These are phyloP conservation scores for Athene noctua DNA, from an alignment of 2,113 vertebrate genomes.

Conservation along the genomic window DNA sequence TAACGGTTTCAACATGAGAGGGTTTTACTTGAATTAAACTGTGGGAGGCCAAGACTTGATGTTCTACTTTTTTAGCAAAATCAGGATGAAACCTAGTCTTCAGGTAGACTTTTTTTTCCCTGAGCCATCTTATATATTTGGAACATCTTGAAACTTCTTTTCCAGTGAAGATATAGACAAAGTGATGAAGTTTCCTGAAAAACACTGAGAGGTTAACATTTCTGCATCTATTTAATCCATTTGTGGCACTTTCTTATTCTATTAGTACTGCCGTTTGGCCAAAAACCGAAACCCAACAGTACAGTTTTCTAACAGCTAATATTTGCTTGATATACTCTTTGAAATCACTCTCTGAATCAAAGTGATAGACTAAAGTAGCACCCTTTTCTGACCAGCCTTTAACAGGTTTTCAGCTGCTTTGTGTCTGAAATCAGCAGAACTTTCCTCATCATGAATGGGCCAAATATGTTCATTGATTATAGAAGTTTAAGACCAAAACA, in stretches of 20 bases:
- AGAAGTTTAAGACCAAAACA: not conserved
- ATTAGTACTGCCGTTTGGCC: not conserved
- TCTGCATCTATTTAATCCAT: not conserved
- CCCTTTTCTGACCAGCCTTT: not conserved
- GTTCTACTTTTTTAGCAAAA: not conserved
- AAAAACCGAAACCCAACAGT: not conserved
- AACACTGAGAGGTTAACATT: not conserved
- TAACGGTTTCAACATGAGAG: not conserved
- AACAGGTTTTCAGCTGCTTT: not conserved
- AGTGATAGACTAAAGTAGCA: not conserved
- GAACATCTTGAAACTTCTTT: not conserved
- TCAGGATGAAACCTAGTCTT: not conserved
- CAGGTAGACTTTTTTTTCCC: not conserved
- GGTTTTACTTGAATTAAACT: not conserved
- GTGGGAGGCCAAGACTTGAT: not conserved
- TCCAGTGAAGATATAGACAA: not conserved
- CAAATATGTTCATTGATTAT: not conserved
- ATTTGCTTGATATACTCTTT: not conserved
- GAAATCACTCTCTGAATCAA: not conserved
- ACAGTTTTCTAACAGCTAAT: not conserved
- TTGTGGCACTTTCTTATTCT: not conserved
- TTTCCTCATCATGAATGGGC: not conserved
- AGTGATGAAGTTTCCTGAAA: not conserved
- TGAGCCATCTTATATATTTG: not conserved
- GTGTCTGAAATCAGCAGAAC: not conserved